phyloP scores from a whole-genome alignment of 1,140 invertebrate genomes.

The Eriosoma lanigerum region DNA sequence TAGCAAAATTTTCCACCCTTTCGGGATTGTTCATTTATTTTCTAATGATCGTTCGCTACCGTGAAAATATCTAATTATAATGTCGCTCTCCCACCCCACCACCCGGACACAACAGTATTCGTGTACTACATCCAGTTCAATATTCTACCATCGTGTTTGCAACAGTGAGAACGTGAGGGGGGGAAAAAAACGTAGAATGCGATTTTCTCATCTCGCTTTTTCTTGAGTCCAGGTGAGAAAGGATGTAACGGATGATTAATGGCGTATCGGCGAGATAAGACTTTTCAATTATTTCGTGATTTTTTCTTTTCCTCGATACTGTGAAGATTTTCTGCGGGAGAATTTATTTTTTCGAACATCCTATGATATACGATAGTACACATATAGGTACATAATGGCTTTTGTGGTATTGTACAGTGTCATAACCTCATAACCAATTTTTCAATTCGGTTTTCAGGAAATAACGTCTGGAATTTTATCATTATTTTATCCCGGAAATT shows the following conservation, averaged over 20 bases:
- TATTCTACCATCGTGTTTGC: no score
- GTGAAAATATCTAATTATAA: slow-evolving; percentile 35
- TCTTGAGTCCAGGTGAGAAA: neutral
- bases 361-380: slow-evolving; percentile 26
- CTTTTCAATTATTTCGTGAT: slow-evolving; percentile 42
- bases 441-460: neutral
- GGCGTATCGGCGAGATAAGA: neutral
- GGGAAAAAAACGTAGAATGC: neutral
- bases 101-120: no score
- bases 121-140: no score
- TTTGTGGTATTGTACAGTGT: neutral
- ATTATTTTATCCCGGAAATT: neutral
- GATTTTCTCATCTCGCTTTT: neutral
- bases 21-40: neutral
- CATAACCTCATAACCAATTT: neutral
- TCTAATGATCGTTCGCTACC: neutral
- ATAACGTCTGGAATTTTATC: neutral
- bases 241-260: slow-evolving; percentile 9
- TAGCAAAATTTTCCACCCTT: neutral
- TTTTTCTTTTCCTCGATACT: neutral
- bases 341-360: slow-evolving; percentile 12
- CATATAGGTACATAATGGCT: neutral
- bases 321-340: neutral
- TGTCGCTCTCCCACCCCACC: no score
- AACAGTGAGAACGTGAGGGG: neutral